Evolutionary conservation across 2,113 vertebrate genomes (phyloP), one percentile per base, ranked within the genome.

Genomic region (Balaeniceps rex): DNA sequence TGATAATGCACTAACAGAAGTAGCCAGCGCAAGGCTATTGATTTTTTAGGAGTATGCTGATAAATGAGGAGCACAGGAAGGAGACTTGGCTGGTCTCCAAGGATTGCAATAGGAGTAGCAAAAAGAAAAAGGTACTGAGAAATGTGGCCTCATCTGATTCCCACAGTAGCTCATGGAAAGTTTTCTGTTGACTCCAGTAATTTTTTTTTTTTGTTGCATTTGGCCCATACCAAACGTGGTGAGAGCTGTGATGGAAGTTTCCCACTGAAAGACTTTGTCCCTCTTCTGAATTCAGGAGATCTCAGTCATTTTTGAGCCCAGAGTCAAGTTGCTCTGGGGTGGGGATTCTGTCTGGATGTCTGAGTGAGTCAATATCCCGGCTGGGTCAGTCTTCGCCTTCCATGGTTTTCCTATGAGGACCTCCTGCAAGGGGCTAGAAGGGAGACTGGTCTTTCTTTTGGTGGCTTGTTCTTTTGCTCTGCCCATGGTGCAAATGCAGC

Each of bases 11-110:
- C 71, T 82, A 84, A 42, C 70, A 89, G 72, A 85, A 78, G 86
- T 36, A 78, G 76, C 82, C 78, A 36, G 71, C 2, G 3, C 68
- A 75, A 87, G 24, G 64, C 11, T 90, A 92, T 94, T 88, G 95
- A 97, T 97, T 92, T 92, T 96, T 90, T 60, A 71, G 55, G 83
- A 55, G 47, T 14, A 23, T 47, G 57, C 80, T 95, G 92, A 94
- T 88, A 94, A 88, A 93, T 51, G 79, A 93, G 79, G 71, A 90
- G 71, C 60, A 25, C 47, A 58, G 88, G 90, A 95, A 90, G 86
- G 71, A 93, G 88, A 40, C 60, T 84, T 95, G 90, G 72, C 80
- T 68, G 78, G 13, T 66, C 60, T 87, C 93, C 79, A 87, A 78
- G 85, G 47, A 10, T 54, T 88, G 75, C 64, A 79, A 83, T 14